Evolutionary conservation across 2,113 vertebrate genomes (phyloP).

Genomic region (Anoplopoma fimbria): DNA sequence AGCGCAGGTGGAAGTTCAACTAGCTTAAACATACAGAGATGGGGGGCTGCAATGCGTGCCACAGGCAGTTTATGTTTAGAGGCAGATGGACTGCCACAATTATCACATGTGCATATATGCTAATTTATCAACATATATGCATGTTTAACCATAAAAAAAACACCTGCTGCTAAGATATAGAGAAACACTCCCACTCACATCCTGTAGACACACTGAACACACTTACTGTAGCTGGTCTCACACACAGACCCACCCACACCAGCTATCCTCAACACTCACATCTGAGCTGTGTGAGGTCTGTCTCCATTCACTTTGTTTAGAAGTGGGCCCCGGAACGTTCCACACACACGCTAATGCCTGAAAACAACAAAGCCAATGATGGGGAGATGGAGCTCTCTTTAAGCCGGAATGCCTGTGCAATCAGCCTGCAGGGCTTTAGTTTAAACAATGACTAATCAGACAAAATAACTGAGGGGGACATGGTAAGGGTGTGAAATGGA

Average conservation of each 20-base stretch:
- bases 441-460: constrained; percentile 73
- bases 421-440: constrained; percentile 63
- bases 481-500: constrained; percentile 31
- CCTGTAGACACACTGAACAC: constrained; percentile 32
- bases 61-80: constrained; percentile 45
- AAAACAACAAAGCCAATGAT: constrained; percentile 67
- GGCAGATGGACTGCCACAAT: constrained; percentile 31
- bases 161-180: constrained; percentile 40
- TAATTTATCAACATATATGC: constrained; percentile 51
- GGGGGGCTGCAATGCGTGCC: constrained; percentile 21
- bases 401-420: constrained; percentile 68
- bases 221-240: constrained; percentile 20
- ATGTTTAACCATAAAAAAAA: constrained; percentile 44
- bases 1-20: constrained; percentile 51
- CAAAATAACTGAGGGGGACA: constrained; percentile 65
- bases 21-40: constrained; percentile 31
- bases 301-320: constrained; percentile 50
- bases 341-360: constrained; percentile 69
- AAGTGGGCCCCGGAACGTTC: constrained; percentile 33
- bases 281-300: constrained; percentile 46
- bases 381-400: constrained; percentile 56
- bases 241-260: constrained; percentile 46
- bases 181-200: constrained; percentile 54
- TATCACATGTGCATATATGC: constrained; percentile 37
- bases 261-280: constrained; percentile 36